Evolutionary conservation across 1,140 invertebrate species (phyloP).

Genomic region (Reticulitermes speratus): DNA sequence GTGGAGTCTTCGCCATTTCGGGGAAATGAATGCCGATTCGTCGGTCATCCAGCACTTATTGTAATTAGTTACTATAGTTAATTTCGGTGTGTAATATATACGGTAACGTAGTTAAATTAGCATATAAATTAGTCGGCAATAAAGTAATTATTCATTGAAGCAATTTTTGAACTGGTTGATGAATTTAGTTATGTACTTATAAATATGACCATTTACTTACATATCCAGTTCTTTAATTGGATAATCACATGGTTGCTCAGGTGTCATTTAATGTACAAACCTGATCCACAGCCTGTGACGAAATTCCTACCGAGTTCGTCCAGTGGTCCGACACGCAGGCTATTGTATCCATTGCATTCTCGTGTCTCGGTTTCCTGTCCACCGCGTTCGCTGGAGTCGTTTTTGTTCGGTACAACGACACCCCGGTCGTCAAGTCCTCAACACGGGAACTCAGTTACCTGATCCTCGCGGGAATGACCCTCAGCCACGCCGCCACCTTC

Average conservation of each 20-base stretch:
- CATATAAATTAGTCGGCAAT: too few species aligned
- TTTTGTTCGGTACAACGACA: constrained; percentile 65
- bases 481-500: constrained; percentile 60
- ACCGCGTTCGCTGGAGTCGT: constrained; percentile 59
- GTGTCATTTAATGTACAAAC: background rate
- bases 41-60: too few species aligned
- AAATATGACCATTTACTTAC: too few species aligned
- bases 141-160: too few species aligned
- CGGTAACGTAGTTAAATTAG: too few species aligned
- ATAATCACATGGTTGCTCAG: background rate
- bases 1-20: too few species aligned
- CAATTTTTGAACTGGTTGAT: too few species aligned
- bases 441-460: constrained; percentile 69
- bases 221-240: too few species aligned
- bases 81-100: too few species aligned
- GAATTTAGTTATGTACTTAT: too few species aligned
- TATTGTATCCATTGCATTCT: constrained; percentile 60
- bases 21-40: too few species aligned
- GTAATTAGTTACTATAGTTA: too few species aligned
- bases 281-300: constrained; percentile 52
- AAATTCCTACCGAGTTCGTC: constrained; percentile 57
- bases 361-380: constrained; percentile 60
- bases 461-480: constrained; percentile 59
- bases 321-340: constrained; percentile 59
- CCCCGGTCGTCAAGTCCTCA: constrained; percentile 66